Conservation (phyloP, 2,888 invertebrate species). For the Marronus borbonicus region DNA sequence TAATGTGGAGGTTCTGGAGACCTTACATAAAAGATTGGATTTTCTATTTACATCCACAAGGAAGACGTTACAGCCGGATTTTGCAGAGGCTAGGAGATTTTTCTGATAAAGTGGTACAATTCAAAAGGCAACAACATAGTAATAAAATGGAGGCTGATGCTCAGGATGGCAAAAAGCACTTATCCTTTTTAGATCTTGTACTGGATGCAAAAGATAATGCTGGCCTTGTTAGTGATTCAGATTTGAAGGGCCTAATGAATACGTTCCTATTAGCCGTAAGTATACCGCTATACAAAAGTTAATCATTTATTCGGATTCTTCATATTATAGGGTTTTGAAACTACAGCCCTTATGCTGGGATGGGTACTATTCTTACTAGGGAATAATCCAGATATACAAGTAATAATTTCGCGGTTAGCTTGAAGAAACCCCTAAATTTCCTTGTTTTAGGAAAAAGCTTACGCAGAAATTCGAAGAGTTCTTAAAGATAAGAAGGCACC, state of each 20-base stretch:
- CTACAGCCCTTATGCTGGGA: slow-evolving; percentile 35
- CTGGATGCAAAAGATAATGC: slow-evolving; percentile 16
- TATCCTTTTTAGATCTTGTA: slow-evolving; percentile 42
- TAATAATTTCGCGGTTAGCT: background rate
- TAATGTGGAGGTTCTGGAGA: slow-evolving; percentile 37
- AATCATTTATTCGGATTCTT: background rate
- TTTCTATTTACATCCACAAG: slow-evolving; percentile 24
- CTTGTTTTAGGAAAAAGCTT: slow-evolving; percentile 61
- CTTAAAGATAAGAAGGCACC: slow-evolving; percentile 58
- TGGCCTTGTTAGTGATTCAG: slow-evolving; percentile 1
- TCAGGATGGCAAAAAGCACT: slow-evolving; percentile 1
- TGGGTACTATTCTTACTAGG: slow-evolving; percentile 61
- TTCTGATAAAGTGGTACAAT: slow-evolving; percentile 5
- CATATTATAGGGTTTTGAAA: slow-evolving; percentile 28
- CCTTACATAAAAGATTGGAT: slow-evolving; percentile 9
- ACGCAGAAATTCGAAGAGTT: slow-evolving; percentile 62
- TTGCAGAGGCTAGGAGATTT: slow-evolving; percentile 10
- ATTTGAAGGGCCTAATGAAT: slow-evolving; percentile 23
- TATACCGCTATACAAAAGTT: background rate
- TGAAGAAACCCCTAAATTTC: background rate
- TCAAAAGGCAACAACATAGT: background rate
- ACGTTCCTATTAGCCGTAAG: slow-evolving; percentile 34
- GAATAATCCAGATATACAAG: slow-evolving; percentile 40
- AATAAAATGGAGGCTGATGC: background rate
- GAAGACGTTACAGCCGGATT: background rate